phyloP scores from a whole-genome alignment of 2,888 invertebrate species.

The Metacarcinus magister region DNA sequence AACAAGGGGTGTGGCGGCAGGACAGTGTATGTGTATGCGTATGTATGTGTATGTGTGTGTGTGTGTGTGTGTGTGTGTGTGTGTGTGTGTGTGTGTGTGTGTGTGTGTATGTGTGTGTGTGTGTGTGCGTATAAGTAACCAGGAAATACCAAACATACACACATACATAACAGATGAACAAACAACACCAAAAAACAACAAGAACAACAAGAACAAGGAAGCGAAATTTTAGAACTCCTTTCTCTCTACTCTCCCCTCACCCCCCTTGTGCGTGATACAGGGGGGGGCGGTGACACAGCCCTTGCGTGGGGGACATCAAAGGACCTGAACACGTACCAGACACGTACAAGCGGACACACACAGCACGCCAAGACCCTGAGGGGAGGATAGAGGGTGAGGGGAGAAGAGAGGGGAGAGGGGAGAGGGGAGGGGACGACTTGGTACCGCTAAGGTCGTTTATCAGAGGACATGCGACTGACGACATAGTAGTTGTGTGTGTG shows the following conservation, averaged over 20 bases:
- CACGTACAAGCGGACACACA: conserved; percentile 31
- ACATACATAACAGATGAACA: neutral
- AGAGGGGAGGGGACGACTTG: neutral
- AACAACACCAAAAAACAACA: neutral
- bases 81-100: neutral
- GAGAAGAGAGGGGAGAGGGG: neutral
- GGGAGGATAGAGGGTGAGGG: neutral
- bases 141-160: neutral
- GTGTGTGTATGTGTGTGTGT: conserved; percentile 12
- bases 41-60: neutral
- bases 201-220: neutral
- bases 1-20: neutral
- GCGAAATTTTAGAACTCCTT: neutral
- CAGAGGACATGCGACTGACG: conserved; percentile 33
- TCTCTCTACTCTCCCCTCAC: neutral
- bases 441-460: neutral
- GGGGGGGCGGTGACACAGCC: neutral
- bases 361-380: neutral
- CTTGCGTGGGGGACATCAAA: conserved; percentile 48
- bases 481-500: neutral
- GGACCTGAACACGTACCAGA: conserved; percentile 48
- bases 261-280: neutral
- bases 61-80: conserved; percentile 26
- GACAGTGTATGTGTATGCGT: neutral
- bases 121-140: neutral